Base-by-base conservation (phyloP, 1,140 invertebrate genomes). In the Papilio xuthus region DNA sequence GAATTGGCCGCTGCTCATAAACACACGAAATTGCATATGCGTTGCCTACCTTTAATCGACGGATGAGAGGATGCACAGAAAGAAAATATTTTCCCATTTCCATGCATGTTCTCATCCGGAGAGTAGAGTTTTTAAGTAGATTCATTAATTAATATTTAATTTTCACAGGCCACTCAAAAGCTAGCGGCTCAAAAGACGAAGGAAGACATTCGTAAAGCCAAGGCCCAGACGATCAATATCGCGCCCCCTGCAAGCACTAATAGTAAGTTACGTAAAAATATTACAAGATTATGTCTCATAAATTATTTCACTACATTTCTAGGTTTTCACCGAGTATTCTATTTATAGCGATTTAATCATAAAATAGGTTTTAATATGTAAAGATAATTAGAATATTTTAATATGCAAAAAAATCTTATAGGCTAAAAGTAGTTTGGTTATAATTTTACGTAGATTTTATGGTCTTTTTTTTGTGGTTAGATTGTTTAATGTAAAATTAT, bases 111-210 rank as follows among this genome's bases (percentile, higher is more conserved):
- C n/a, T n/a, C n/a, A n/a, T n/a, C n/a, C n/a, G n/a, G n/a, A n/a
- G n/a, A n/a, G n/a, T n/a, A n/a, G n/a, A n/a, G n/a, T n/a, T n/a
- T n/a, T n/a, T n/a, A n/a, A n/a, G n/a, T n/a, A n/a, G n/a, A n/a
- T n/a, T n/a, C n/a, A n/a, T n/a, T 37, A 37, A 37, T 37, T 6
- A 37, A 18, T 56, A 23, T 67, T 28, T 32, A 18, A 78, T 47
- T 69, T 71, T 76, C 67, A 63, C 86, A 96, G 95, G 94, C 95
- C 13, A 96, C 96, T 18, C 98, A 98, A 93, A 95, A 97, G 87
- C 94, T 95, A 79, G 97, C 97, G 67, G 97, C 97, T 4, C 95
- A 96, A 71, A 98, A 98, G 88, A 97, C 98, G 84, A 97, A 97
- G 83, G 97, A 98, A 83, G 96, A 98, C 87, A 95, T 97, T 53